Conservation (phyloP, 2,888 invertebrate genomes). For the Tetheella fluctuosa region DNA sequence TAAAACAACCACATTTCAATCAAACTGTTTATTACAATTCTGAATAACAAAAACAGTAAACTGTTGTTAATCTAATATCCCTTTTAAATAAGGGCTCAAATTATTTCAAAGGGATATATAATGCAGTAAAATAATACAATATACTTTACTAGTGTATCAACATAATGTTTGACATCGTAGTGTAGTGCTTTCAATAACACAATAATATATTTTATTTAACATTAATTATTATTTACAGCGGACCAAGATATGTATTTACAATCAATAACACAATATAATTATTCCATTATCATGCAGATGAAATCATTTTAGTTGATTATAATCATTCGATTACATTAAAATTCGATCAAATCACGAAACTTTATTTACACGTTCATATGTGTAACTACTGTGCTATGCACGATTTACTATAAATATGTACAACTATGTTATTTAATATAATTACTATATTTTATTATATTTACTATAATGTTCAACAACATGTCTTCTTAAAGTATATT, state of each 20-base stretch:
- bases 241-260: conserved; percentile 70
- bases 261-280: conserved; percentile 35
- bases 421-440: conserved; percentile 35
- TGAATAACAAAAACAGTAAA: conserved; percentile 40
- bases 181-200: conserved; percentile 20
- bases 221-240: conserved; percentile 55
- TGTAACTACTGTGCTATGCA: conserved; percentile 66
- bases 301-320: conserved; percentile 57
- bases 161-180: conserved; percentile 27
- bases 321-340: conserved; percentile 46
- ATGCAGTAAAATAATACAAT: conserved; percentile 40
- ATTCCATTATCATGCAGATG: conserved; percentile 36
- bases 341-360: conserved; percentile 49
- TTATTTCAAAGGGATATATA: conserved; percentile 82
- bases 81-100: conserved; percentile 83
- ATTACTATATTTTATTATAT: conserved; percentile 20
- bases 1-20: conserved; percentile 34
- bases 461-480: conserved; percentile 24
- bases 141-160: conserved; percentile 31
- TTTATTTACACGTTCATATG: conserved; percentile 50
- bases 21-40: conserved; percentile 55
- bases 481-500: conserved; percentile 17
- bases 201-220: conserved; percentile 25
- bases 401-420: conserved; percentile 54
- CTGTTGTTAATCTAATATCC: conserved; percentile 67